Evolutionary conservation across 1,140 invertebrate species (phyloP), one percentile per base, ranked within the genome.

Genomic region (Caenorhabditis inopinata): DNA sequence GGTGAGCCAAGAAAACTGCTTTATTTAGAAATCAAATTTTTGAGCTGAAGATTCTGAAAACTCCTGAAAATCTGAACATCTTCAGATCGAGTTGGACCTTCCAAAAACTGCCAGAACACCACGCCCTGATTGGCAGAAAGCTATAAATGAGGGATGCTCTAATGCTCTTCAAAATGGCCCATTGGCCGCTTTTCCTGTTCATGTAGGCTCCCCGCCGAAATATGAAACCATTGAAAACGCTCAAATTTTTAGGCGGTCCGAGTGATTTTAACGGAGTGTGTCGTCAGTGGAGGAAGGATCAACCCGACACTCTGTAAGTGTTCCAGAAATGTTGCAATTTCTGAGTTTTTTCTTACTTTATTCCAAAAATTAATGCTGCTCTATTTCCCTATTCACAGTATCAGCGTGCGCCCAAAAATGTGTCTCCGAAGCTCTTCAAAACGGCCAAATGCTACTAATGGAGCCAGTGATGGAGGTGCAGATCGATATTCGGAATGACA

Each of bases 151-250:
- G 81, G 91, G 92, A 3, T 84, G 91, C 7, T 85, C 84, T 25
- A 87, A 89, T 53, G 90, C 89, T 7, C 81, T 92, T 11, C 83
- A 83, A 27, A 85, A 88, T 84, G 90, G 91, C 7, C 90, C 91
- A 16, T 29, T 91, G 11, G 80, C 91, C 38, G 88, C 89, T 45
- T 91, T 88, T 85, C 91, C 90, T 2, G 91, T 96, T 11, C 91
- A 94, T 27, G 88, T 51, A 42, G 38, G 38, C 38, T 42, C n/a
- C n/a, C 4, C 16, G 21, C 18, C 25, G 21, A 1, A 1, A 74
- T 25, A n/a, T 75, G 35, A 48, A 32, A 27, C 2, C 27, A 9
- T 48, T 42, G 5, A 48, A 16, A 27, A 21, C 12, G 3, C 21
- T 5, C 4, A 47, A 16, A 38, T 25, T 29, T 75, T 4, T 42